phyloP scores from a whole-genome alignment of 2,888 invertebrate genomes.

The Ptychoptera albimana region DNA sequence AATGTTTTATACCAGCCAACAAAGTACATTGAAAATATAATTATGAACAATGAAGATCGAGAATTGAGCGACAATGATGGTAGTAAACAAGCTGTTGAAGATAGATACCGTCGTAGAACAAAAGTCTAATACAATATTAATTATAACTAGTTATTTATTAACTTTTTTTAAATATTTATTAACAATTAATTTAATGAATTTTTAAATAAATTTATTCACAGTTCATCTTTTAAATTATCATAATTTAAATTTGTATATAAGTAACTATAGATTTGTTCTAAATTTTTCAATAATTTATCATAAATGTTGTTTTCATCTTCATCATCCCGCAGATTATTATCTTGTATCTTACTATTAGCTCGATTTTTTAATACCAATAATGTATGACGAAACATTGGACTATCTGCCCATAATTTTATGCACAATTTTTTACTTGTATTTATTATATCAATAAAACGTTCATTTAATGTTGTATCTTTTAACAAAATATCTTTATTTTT shows the following conservation, averaged over 20 bases:
- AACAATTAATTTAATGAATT: no score
- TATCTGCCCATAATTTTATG: slow-evolving; percentile 19
- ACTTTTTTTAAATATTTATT: no score
- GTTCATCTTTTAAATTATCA: slow-evolving; percentile 7
- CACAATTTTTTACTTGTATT: slow-evolving; percentile 18
- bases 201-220: slow-evolving; percentile 2
- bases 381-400: slow-evolving; percentile 13
- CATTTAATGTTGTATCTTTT: slow-evolving; percentile 21
- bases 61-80: no score
- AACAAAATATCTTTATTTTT: slow-evolving; percentile 18
- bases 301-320: slow-evolving; percentile 3
- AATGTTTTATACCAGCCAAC: no score
- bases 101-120: no score
- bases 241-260: not conserved
- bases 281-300: slow-evolving; percentile 23
- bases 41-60: no score
- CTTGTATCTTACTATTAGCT: not conserved
- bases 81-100: no score
- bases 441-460: slow-evolving; percentile 20
- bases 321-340: not conserved
- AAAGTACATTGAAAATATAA: no score
- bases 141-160: no score
- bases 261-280: not conserved
- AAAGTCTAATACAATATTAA: no score
- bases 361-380: slow-evolving; percentile 1